These are phyloP conservation scores for Agelastica alni DNA, from an alignment of 2,888 invertebrate species.

Conservation along the genomic window DNA sequence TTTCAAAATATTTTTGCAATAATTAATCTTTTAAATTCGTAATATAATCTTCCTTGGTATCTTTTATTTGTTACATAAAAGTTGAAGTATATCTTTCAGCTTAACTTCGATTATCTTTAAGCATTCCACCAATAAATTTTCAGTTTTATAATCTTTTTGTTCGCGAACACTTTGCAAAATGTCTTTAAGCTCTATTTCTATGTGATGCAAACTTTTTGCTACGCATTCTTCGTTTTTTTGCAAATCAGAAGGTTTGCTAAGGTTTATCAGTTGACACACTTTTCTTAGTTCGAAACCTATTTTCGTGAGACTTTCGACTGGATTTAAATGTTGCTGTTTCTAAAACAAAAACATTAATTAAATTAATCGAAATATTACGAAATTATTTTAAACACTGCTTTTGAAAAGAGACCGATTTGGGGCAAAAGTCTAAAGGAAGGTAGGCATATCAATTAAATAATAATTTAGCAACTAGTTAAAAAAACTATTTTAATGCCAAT, in stretches of 20 bases:
- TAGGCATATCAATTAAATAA: too few species aligned
- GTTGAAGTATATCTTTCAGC: background rate
- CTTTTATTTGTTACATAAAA: too few species aligned
- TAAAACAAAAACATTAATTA: too few species aligned
- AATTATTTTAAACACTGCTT: too few species aligned
- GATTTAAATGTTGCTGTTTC: background rate
- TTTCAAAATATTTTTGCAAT: too few species aligned
- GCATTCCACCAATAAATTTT: background rate
- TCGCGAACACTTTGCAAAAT: background rate
- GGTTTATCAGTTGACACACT: background rate
- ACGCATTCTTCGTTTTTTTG: background rate
- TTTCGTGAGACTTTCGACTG: background rate
- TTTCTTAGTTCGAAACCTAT: background rate
- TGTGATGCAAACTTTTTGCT: background rate
- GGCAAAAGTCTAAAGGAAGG: too few species aligned
- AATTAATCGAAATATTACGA: too few species aligned
- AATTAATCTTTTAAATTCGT: too few species aligned
- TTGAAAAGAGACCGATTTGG: too few species aligned
- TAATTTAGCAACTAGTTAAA: too few species aligned
- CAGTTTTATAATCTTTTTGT: background rate
- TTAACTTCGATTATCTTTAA: background rate
- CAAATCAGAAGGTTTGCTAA: background rate
- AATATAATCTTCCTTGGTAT: too few species aligned
- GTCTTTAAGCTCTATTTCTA: background rate
- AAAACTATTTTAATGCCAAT: too few species aligned